Evolutionary conservation across 2,113 vertebrate species (phyloP), one percentile per base, ranked within the genome.

Genomic region (Harpagus bidentatus): DNA sequence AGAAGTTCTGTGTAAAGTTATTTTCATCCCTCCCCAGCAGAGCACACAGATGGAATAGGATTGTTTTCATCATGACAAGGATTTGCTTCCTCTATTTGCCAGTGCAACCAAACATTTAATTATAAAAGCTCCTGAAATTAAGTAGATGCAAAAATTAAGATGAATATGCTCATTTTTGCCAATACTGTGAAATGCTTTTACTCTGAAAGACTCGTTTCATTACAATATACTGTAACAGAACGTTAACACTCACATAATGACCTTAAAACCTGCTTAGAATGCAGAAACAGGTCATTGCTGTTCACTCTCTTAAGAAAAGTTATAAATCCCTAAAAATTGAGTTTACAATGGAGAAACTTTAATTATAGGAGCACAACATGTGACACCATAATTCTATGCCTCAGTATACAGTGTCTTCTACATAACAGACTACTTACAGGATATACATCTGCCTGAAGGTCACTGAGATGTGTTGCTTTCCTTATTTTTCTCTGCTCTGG

Each of bases 41-140:
- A 74, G 67, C 53, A 84, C 23, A 15, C 66, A 85, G 92, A 71
- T 76, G 86, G 50, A 69, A 81, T 23, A 48, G 62, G 76, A 71
- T 78, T 86, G 94, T 94, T 93, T 92, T 86, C 84, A 72, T 31
- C 52, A 66, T 32, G 83, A 88, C 77, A 85, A 94, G 90, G 92
- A 95, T 65, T 81, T 94, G 71, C 89, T 97, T 73, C 87, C 79
- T 96, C 85, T 95, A 66, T 96, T 98, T 97, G 80, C 93, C 93
- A 91, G 88, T 71, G 95, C 92, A 97, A 97, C 96, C 97, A 98
- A 98, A 98, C 95, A 97, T 98, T 98, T 98, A 98, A 97, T 98
- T 98, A 95, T 82, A 96, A 98, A 97, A 97, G 74, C 92, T 93
- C 92, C 96, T 96, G 88, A 92, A 96, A 98, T 95, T 96, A 97